Evolutionary conservation across 2,113 vertebrate genomes (phyloP).

Genomic region (Saguinus imperator): DNA sequence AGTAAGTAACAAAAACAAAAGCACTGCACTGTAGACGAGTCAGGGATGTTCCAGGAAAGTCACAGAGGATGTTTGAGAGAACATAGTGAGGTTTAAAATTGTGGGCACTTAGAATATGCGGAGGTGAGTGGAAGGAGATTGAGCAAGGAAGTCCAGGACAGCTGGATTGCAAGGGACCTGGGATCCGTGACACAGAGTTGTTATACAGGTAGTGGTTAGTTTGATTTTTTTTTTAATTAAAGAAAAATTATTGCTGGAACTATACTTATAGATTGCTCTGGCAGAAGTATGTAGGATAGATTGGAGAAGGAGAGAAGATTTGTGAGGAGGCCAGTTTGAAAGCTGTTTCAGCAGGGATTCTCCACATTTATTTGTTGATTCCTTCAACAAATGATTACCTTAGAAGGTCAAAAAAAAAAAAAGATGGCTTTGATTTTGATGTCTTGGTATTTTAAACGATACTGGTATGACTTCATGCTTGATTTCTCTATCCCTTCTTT

Average conservation of each 20-base stretch:
- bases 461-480: neutral
- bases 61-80: neutral
- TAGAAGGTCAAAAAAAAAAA: neutral
- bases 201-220: neutral
- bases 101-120: neutral
- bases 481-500: neutral
- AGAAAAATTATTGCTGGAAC: neutral
- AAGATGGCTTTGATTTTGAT: neutral
- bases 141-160: neutral
- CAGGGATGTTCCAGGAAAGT: neutral
- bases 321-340: neutral
- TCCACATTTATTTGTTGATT: neutral
- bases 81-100: neutral
- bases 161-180: neutral
- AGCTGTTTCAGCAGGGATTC: neutral
- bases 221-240: slow-evolving; percentile 6
- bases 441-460: neutral
- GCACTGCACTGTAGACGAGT: neutral
- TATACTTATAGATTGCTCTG: slow-evolving; percentile 5
- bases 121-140: neutral
- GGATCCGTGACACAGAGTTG: neutral
- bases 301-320: neutral
- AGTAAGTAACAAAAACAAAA: neutral
- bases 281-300: neutral
- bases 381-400: neutral